Evolutionary conservation across 2,113 vertebrate species (phyloP).

Genomic region (Zosterops hypoxanthus): DNA sequence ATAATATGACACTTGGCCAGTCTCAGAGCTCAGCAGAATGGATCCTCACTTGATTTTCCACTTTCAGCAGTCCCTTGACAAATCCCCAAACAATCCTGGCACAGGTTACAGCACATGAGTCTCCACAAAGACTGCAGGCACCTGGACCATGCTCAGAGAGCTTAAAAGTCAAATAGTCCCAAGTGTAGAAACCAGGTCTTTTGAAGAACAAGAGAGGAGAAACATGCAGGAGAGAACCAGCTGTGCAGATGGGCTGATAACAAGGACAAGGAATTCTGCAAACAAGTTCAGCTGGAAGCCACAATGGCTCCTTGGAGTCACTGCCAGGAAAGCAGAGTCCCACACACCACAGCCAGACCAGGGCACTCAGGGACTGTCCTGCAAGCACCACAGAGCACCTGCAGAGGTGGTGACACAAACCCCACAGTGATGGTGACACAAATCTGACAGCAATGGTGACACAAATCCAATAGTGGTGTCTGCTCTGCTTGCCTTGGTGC

Average conservation of each 20-base stretch:
- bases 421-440: background rate
- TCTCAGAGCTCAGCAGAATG: background rate
- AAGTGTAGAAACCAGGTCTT: background rate
- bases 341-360: background rate
- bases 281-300: background rate
- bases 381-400: background rate
- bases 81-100: background rate
- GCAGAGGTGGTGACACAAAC: background rate
- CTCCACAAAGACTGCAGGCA: background rate
- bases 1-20: fast-evolving
- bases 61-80: background rate
- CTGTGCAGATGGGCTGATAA: background rate
- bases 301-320: background rate
- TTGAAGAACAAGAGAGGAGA: background rate
- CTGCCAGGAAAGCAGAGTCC: background rate
- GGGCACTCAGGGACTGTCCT: background rate
- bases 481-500: conserved; percentile 33
- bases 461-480: background rate
- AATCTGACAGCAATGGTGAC: background rate
- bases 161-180: background rate
- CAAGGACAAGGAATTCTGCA: background rate
- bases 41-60: background rate
- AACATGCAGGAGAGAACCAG: background rate
- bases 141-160: background rate
- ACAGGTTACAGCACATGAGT: background rate